These are phyloP conservation scores for Ibycter americanus DNA, from an alignment of 2,797 vertebrate species.

Conservation along the genomic window DNA sequence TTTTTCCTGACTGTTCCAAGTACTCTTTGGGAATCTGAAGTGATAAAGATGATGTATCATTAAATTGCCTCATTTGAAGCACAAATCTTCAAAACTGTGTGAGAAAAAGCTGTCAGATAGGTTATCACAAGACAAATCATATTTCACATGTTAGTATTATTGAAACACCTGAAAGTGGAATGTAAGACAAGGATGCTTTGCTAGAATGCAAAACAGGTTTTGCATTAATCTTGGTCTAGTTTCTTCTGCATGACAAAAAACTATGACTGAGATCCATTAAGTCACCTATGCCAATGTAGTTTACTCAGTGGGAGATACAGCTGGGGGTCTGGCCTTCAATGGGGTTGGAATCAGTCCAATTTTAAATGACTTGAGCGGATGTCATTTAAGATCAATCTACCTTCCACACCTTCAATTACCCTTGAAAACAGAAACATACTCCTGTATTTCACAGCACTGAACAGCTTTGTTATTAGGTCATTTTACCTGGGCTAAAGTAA, in stretches of 20 bases:
- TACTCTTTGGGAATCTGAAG: not conserved
- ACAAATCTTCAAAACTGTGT: not conserved
- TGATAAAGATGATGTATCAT: not conserved
- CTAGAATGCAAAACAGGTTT: not conserved
- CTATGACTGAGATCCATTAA: accelerated
- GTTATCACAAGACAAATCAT: not conserved
- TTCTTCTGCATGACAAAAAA: not conserved
- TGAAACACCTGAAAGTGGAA: not conserved
- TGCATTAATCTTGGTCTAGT: not conserved
- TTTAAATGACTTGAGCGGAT: not conserved
- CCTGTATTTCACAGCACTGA: not conserved
- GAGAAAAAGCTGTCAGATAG: not conserved
- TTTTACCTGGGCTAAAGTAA: not conserved
- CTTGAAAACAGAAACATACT: not conserved
- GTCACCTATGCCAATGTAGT: not conserved
- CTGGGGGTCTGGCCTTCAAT: not conserved
- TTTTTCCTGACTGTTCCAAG: not conserved
- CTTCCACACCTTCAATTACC: not conserved
- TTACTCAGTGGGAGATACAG: not conserved
- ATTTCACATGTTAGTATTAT: not conserved
- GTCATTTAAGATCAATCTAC: not conserved
- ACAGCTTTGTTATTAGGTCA: not conserved
- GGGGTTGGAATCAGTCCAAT: not conserved
- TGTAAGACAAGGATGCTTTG: not conserved
- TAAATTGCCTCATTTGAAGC: not conserved